Evolutionary conservation across 2,888 invertebrate genomes (phyloP), one percentile per base, ranked within the genome.

Genomic region (Sarcophaga subvicina): DNA sequence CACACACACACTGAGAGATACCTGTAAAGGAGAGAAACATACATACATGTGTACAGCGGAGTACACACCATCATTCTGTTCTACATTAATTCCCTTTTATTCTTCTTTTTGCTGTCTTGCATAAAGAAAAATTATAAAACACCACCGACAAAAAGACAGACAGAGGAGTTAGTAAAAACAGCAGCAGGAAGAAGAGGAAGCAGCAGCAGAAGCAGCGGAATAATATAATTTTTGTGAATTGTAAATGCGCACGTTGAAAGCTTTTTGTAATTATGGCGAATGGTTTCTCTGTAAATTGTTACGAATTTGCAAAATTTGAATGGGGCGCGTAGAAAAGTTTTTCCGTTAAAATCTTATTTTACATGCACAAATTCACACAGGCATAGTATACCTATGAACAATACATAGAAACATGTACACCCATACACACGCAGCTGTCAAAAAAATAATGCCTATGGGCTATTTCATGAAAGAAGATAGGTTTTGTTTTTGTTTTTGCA

Each of bases 261-360:
- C 83, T 87, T 87, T 87, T 84, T 84, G 87, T 84, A 84, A 84
- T 87, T 87, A 84, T 72, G 80, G 81, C 47, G 67, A 81, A 79
- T 81, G 67, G n/a, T 64, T 70, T 27, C 1, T 59, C 59, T 20
- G 10, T 63, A 87, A 87, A 87, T 66, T 64, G 49, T 63, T 37
- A 64, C 27, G 49, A 72, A 83, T 63, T 76, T 71, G 22, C 64
- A 60, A 66, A 60, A 10, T 60, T 54, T 62, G 66, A 69, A 75
- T 71, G 66, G 62, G 47, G 70, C 37, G 72, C 75, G 49, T 47
- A 73, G 14, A 83, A 67, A 80, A 86, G 47, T 86, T 83, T 78
- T 66, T n/a, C 25, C 0, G 8, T 37, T 70, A 70, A 66, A 80
- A 78, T 75, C 66, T 83, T 84, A 81, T 78, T 87, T 78, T 78